A percentile compares a stretch with the other conserved stretches of the same genome.
Conservation (phyloP, 2,888 invertebrate species). For the Imbricaverruca yamaguchii region DNA sequence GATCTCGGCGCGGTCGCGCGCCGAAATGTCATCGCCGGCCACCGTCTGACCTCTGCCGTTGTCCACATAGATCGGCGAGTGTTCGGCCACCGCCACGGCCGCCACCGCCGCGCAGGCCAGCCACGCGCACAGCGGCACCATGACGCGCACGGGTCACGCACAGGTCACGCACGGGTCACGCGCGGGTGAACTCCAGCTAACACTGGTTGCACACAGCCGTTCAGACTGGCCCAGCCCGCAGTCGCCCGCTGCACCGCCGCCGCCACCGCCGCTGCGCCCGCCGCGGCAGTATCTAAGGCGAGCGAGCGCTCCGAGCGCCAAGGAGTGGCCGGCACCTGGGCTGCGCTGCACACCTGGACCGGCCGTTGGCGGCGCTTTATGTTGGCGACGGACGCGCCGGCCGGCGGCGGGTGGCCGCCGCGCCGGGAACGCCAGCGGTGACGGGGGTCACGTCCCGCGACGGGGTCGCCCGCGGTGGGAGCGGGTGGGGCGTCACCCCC, state of each 20-base stretch:
- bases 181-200: no score
- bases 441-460: not conserved
- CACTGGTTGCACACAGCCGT: no score
- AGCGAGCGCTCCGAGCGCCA: not conserved
- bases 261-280: not conserved
- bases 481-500: no score
- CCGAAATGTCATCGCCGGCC: constrained; percentile 1
- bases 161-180: no score
- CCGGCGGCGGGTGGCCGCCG: not conserved
- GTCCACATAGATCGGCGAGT: constrained; percentile 18
- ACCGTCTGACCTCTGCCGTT: constrained; percentile 1
- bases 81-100: not conserved
- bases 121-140: not conserved
- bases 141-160: not conserved
- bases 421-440: not conserved
- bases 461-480: not conserved
- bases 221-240: no score
- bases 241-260: no score
- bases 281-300: not conserved
- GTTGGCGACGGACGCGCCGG: not conserved
- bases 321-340: not conserved
- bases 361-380: not conserved
- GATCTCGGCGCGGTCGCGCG: constrained; percentile 23
- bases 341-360: not conserved
- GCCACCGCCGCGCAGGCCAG: not conserved